Evolutionary conservation across 2,888 invertebrate genomes (phyloP).

Genomic region (Sisyra nigra): DNA sequence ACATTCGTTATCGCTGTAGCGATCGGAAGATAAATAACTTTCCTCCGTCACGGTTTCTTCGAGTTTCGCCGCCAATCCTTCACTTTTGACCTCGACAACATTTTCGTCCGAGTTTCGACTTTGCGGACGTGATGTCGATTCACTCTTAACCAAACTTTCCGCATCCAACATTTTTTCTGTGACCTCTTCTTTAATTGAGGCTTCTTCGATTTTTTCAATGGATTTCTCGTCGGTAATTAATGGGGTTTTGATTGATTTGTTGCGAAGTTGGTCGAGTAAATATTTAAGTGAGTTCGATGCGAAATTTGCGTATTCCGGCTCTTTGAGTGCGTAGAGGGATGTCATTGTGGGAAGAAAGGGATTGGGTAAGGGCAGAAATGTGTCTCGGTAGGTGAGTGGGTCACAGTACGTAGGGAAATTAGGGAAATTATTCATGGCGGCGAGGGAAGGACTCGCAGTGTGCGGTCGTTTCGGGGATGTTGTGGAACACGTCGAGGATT

Average conservation of each 20-base stretch:
- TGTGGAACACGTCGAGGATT: not conserved
- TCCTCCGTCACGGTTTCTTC: conserved; percentile 43
- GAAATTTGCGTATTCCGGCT: conserved; percentile 1
- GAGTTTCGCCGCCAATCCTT: conserved; percentile 62
- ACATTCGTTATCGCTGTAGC: not conserved
- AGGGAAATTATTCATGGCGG: conserved; percentile 2
- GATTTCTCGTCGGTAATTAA: not conserved
- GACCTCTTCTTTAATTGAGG: not conserved
- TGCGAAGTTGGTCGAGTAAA: conserved; percentile 1
- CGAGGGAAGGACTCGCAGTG: conserved; percentile 22
- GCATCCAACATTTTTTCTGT: not conserved
- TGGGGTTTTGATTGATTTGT: not conserved
- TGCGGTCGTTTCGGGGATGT: conserved; percentile 3
- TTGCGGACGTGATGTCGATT: not conserved
- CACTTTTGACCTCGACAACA: conserved; percentile 37
- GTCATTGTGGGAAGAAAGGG: conserved; percentile 2
- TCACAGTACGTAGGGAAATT: not conserved
- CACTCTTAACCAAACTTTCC: not conserved
- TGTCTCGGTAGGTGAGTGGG: not conserved
- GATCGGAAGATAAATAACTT: conserved; percentile 11
- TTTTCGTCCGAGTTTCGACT: not conserved
- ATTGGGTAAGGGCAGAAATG: not conserved
- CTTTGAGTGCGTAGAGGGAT: not conserved
- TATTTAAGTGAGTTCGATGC: conserved; percentile 1
- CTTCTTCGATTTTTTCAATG: not conserved